Conservation (phyloP, 2,797 vertebrate species). For the Eupleurogrammus muticus region DNA sequence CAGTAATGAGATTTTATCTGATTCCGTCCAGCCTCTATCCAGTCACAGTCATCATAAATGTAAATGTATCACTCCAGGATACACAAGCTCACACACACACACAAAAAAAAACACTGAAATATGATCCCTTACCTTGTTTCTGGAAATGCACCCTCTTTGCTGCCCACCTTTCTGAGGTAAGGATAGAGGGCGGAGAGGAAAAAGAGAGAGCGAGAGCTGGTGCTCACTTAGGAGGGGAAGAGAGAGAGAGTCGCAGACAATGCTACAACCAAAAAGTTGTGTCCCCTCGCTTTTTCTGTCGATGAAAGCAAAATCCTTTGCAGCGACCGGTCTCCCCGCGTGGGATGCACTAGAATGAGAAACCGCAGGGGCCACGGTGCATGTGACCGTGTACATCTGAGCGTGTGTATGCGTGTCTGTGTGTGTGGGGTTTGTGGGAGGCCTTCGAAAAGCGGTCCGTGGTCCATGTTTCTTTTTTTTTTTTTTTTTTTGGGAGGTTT, state of each 20-base stretch:
- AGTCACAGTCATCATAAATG: slow-evolving; percentile 38
- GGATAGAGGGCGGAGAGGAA: slow-evolving; percentile 61
- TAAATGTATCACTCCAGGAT: slow-evolving; percentile 26
- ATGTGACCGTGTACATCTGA: slow-evolving; percentile 60
- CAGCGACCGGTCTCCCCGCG: slow-evolving; percentile 54
- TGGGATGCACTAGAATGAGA: slow-evolving; percentile 72
- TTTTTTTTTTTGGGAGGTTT: slow-evolving; percentile 50
- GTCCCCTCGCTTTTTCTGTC: slow-evolving; percentile 79
- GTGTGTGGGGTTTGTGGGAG: slow-evolving; percentile 31
- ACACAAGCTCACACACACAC: slow-evolving; percentile 22
- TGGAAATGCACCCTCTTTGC: slow-evolving; percentile 69
- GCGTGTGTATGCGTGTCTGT: slow-evolving; percentile 25
- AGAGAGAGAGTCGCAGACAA: slow-evolving; percentile 72
- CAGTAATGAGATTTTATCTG: slow-evolving; percentile 53
- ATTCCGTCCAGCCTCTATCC: slow-evolving; percentile 33
- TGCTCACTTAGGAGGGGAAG: slow-evolving; percentile 52
- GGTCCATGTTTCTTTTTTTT: slow-evolving; percentile 63
- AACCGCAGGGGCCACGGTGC: slow-evolving; percentile 51
- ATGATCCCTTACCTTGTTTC: slow-evolving; percentile 79
- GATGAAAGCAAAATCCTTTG: slow-evolving; percentile 85
- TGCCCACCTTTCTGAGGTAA: slow-evolving; percentile 69
- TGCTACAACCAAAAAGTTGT: slow-evolving; percentile 75
- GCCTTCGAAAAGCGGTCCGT: slow-evolving; percentile 41
- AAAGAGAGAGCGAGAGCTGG: slow-evolving; percentile 49
- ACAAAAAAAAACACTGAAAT: slow-evolving; percentile 24